Percentiles rank a stretch among this genome's conserved stretches.
Evolutionary conservation across 2,888 invertebrate genomes (phyloP).

Genomic region (Imbricaverruca yamaguchii): DNA sequence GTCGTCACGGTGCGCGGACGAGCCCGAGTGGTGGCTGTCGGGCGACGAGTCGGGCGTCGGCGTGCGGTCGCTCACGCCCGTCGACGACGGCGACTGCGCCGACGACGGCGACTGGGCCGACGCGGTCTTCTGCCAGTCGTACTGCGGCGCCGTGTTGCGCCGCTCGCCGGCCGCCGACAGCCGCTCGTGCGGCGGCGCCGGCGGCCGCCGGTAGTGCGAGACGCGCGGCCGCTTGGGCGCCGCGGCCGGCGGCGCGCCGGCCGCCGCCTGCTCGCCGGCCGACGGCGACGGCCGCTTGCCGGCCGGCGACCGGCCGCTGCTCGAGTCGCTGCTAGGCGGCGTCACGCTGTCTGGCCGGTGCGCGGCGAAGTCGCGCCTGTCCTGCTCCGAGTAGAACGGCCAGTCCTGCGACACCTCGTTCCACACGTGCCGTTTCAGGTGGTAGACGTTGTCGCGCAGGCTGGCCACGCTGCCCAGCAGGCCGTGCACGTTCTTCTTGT

Average conservation of each 20-base stretch:
- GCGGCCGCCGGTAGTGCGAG: constrained; percentile 66
- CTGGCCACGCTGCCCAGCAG: constrained; percentile 71
- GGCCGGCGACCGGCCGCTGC: constrained; percentile 44
- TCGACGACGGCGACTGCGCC: constrained; percentile 17
- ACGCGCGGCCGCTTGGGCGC: constrained; percentile 74
- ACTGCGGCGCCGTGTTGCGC: constrained; percentile 3
- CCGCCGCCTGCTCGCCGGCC: constrained; percentile 47
- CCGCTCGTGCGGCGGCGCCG: constrained; percentile 37
- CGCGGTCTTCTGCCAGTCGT: constrained; percentile 6
- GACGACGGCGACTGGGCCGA: neutral
- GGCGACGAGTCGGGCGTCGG: constrained; percentile 22
- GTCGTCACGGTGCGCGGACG: neutral
- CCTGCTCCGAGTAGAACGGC: constrained; percentile 88
- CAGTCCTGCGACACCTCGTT: constrained; percentile 89
- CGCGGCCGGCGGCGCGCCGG: constrained; percentile 49
- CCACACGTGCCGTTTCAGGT: constrained; percentile 78
- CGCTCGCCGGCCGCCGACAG: neutral
- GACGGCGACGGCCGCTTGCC: constrained; percentile 53
- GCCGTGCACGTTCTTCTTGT: constrained; percentile 64
- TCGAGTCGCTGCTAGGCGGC: constrained; percentile 74
- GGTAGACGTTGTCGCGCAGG: constrained; percentile 81
- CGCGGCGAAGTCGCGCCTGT: constrained; percentile 49
- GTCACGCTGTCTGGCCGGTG: constrained; percentile 70
- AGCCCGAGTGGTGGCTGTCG: constrained; percentile 13
- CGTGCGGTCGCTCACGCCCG: constrained; percentile 22